Conservation (phyloP, 2,888 invertebrate genomes). For the Agonopterix subpropinquella region DNA sequence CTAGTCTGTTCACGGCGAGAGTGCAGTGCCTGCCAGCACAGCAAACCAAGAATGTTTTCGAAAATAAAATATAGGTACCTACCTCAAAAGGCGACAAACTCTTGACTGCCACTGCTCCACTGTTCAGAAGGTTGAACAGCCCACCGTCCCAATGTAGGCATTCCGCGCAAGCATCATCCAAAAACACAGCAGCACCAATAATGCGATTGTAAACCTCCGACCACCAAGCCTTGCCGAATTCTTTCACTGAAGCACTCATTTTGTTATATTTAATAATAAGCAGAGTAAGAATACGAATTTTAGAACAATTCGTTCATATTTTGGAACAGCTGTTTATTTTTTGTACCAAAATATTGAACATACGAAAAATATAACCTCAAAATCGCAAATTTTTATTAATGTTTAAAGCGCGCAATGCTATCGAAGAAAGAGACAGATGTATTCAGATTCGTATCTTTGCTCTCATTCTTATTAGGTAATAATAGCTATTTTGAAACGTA, state of each 20-base stretch:
- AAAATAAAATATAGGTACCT: constrained; percentile 5
- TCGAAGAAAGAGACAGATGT: too few species aligned
- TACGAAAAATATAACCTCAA: neutral
- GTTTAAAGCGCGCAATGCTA: too few species aligned
- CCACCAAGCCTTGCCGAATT: constrained; percentile 76
- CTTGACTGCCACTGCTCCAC: constrained; percentile 79
- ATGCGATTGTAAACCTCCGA: constrained; percentile 76
- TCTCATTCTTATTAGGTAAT: too few species aligned
- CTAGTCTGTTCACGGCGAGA: neutral
- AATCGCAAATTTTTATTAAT: too few species aligned
- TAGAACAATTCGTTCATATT: too few species aligned
- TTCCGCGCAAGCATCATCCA: constrained; percentile 79
- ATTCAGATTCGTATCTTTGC: too few species aligned
- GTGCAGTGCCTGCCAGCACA: neutral
- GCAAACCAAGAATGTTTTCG: neutral
- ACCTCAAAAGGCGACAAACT: constrained; percentile 80
- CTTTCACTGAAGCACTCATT: constrained; percentile 44
- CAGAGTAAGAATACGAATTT: too few species aligned
- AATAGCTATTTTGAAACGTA: too few species aligned
- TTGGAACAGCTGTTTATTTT: too few species aligned
- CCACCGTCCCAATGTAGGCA: constrained; percentile 83
- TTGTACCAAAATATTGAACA: neutral
- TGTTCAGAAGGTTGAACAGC: constrained; percentile 69
- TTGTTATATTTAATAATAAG: constrained; percentile 13
- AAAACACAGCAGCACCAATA: constrained; percentile 78